Evolutionary conservation across 1,140 invertebrate species (phyloP), one percentile per base, ranked within the genome.

Genomic region (Philaenus spumarius): DNA sequence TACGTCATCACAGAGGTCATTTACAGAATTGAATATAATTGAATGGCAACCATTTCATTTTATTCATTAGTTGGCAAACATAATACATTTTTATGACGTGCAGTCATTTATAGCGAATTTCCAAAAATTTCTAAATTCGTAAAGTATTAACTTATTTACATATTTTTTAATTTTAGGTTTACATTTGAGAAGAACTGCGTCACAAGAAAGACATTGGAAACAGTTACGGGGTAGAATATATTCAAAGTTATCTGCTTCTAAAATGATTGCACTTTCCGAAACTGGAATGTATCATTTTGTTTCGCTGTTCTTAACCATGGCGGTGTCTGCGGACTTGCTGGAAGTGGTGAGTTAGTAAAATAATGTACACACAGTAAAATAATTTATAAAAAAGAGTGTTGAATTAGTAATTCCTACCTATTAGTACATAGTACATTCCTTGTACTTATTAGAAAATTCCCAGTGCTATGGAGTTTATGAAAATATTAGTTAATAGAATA

Each of bases 201-300:
- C 58, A 9, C 70, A 75, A 45, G 34, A 54, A 11, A 75, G 73
- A 61, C 64, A 70, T 64, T 78, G 74, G 75, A 75, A 75, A 60
- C 75, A 76, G 62, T 69, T 78, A 7, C 73, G 73, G 64, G 73
- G 75, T 4, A 66, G 76, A 55, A 69, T 78, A 43, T 77, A 72
- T 60, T 73, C 73, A 0, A 78, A 77, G 66, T 73, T 77, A 46
- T 72, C 75, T 0, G 71, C 71, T 17, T 66, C 63, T 14, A 78
- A 77, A 69, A 63, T 78, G 5, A 57, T 69, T 42, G 70, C 72
- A 56, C 71, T 75, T 19, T 67, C 70, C 2, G 69, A 74, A 61
- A 65, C 66, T 59, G 75, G 75, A 1, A 53, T 77, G 3, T 73
- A 71, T 40, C 75, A 78, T 66, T 75, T 77, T 30, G 62, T 76